Percentiles rank a stretch among this genome's conserved stretches.
Conservation (phyloP, 2,888 invertebrate species). For the Rotaria sp. region DNA sequence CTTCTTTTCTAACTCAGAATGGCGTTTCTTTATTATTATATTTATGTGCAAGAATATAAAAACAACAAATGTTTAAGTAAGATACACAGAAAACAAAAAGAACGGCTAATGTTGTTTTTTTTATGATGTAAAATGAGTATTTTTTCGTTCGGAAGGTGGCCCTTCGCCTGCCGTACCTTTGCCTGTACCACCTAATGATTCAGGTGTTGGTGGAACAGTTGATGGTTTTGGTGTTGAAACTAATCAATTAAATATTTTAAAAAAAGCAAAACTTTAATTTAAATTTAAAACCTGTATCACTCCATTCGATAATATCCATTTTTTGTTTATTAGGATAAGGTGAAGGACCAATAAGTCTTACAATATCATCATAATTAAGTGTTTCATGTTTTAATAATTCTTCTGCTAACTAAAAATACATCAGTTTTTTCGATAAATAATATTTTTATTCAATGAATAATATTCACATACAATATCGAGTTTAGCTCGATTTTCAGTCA, state of each 20-base stretch:
- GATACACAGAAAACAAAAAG: not conserved
- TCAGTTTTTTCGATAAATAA: too few species aligned
- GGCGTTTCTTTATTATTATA: not conserved
- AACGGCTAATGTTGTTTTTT: not conserved
- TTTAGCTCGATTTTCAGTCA: constrained; percentile 30
- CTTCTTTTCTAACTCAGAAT: not conserved
- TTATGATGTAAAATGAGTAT: not conserved
- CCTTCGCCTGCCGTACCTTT: not conserved
- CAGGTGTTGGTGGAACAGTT: not conserved
- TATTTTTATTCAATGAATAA: too few species aligned
- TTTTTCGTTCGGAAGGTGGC: not conserved
- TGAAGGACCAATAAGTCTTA: constrained; percentile 35
- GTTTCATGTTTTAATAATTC: constrained; percentile 37
- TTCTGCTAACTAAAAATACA: constrained; percentile 30
- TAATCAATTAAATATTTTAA: not conserved
- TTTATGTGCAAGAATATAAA: constrained; percentile 15
- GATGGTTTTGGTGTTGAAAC: not conserved
- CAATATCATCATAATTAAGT: constrained; percentile 40
- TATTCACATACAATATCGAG: constrained; percentile 23
- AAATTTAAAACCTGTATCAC: not conserved
- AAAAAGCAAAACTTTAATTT: not conserved
- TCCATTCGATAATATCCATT: constrained; percentile 6
- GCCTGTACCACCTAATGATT: not conserved
- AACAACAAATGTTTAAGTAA: not conserved
- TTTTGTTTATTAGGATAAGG: constrained; percentile 9